Conservation (phyloP, 2,797 vertebrate species). For the Syndactyla subalaris region DNA sequence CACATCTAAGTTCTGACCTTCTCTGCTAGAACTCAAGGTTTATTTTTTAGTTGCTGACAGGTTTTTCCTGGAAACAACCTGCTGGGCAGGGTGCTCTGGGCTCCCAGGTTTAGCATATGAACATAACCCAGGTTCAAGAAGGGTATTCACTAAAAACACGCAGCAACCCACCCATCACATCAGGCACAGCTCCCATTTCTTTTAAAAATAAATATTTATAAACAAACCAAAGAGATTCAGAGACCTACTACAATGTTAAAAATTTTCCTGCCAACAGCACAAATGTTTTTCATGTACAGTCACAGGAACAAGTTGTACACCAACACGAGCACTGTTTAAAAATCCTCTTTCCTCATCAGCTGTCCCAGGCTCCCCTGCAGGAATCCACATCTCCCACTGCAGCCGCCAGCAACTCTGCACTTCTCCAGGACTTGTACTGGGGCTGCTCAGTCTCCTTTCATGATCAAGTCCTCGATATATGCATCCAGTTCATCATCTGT, state of each 20-base stretch:
- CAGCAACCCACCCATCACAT: not conserved
- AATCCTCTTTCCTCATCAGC: not conserved
- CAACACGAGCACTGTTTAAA: conserved; percentile 1
- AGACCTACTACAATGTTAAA: conserved; percentile 66
- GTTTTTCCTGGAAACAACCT: not conserved
- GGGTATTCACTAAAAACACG: not conserved
- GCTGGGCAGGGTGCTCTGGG: not conserved
- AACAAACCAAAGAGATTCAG: conserved; percentile 71
- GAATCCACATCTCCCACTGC: not conserved
- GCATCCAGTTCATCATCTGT: conserved; percentile 97
- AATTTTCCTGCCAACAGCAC: conserved; percentile 67
- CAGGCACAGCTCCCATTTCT: conserved; percentile 54
- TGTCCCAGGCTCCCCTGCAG: not conserved
- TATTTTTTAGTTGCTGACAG: not conserved
- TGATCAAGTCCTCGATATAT: conserved; percentile 97
- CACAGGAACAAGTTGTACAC: conserved; percentile 61
- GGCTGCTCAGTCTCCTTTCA: conserved; percentile 90
- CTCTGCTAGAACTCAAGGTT: not conserved
- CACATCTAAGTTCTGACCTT: not conserved
- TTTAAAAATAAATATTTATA: conserved; percentile 85
- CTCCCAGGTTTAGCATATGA: not conserved
- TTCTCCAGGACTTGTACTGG: not conserved
- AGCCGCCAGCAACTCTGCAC: not conserved
- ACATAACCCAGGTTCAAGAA: not conserved
- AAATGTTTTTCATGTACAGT: conserved; percentile 51